Conservation (phyloP, 2,797 vertebrate species). For the Poeciliopsis gracilis region DNA sequence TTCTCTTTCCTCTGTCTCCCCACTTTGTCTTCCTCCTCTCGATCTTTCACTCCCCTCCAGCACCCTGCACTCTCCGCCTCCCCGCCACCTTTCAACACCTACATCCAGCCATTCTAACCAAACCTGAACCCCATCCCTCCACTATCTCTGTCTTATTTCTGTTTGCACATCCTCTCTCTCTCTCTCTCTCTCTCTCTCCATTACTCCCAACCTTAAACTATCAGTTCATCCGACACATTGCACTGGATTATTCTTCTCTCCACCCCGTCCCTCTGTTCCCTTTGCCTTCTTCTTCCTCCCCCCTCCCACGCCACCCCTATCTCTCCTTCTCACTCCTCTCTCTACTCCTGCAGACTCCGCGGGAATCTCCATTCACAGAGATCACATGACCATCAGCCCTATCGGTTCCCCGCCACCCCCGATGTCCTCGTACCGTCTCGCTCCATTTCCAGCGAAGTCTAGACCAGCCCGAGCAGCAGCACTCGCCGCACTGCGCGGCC, state of each 20-base stretch:
- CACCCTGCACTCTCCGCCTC: slow-evolving; percentile 69
- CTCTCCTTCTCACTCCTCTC: slow-evolving; percentile 68
- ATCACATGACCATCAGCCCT: slow-evolving; percentile 89
- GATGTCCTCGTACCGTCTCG: slow-evolving; percentile 85
- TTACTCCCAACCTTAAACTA: background rate
- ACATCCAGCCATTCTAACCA: slow-evolving; percentile 75
- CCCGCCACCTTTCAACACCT: slow-evolving; percentile 72
- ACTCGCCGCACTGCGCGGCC: slow-evolving; percentile 64
- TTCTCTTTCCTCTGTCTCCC: slow-evolving; percentile 73
- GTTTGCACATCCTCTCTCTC: slow-evolving; percentile 34
- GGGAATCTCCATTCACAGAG: slow-evolving; percentile 84
- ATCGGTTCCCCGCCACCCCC: slow-evolving; percentile 85
- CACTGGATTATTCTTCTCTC: slow-evolving; percentile 66
- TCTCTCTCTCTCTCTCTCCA: background rate
- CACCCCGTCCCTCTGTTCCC: background rate
- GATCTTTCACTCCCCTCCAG: slow-evolving; percentile 69
- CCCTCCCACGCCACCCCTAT: slow-evolving; percentile 25
- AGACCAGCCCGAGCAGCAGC: slow-evolving; percentile 73
- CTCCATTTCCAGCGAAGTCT: slow-evolving; percentile 87
- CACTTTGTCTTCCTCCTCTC: slow-evolving; percentile 64
- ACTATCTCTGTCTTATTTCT: slow-evolving; percentile 51
- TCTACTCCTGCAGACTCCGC: slow-evolving; percentile 81
- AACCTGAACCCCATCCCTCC: slow-evolving; percentile 29
- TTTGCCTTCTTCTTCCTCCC: background rate
- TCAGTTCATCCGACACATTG: slow-evolving; percentile 53